Base-by-base conservation (phyloP, 2,888 invertebrate genomes). In the Tipula helvola region DNA sequence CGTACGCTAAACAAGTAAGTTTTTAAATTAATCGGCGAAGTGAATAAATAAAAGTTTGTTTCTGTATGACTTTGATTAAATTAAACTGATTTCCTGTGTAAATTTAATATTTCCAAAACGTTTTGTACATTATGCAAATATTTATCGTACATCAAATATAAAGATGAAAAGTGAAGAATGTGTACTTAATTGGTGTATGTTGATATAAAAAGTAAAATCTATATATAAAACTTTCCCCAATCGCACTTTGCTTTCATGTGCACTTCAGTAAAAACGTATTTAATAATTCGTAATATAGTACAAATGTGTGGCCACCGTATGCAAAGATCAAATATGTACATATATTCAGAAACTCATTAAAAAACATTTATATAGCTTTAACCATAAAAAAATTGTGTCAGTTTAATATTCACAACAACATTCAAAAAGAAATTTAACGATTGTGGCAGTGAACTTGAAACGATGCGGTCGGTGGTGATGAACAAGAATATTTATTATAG, bases 1-100 rank as follows among this genome's bases (percentile, higher is more conserved):
- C 97, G 28, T 97, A 96, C 89, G 96, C 96, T 0, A 94, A 93
- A 90, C 93, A 94, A 90, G 95, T 95, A 91, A 89, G 89, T 86
- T 41, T 52, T 85, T 84, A 18, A 10, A 16, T 52, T 2, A 39
- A 52, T 28, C 28, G 28, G 28, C 28, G 28, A 28, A 1, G 28
- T 18, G 18, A 57, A 18, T 57, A 18, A 57, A 57, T 57, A 18
- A 52, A 41, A 41, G 1, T 52, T 12, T 52, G 47, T n/a, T 4
- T 52, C n/a, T 47, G 47, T 47, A 3, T 28, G 28, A 28, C 28
- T 28, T n/a, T n/a, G n/a, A 42, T 42, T 42, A 42, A 10, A 10
- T 42, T 44, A 28, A 28, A 28, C 28, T 28, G 1, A 28, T 28
- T 28, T 28, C 28, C 28, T 28, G 28, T 28, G 28, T 28, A 28